A percentile compares a stretch with the other conserved stretches of the same genome.
These are phyloP conservation scores for Noctua pronuba DNA, from an alignment of 2,888 invertebrate genomes.

Conservation along the genomic window DNA sequence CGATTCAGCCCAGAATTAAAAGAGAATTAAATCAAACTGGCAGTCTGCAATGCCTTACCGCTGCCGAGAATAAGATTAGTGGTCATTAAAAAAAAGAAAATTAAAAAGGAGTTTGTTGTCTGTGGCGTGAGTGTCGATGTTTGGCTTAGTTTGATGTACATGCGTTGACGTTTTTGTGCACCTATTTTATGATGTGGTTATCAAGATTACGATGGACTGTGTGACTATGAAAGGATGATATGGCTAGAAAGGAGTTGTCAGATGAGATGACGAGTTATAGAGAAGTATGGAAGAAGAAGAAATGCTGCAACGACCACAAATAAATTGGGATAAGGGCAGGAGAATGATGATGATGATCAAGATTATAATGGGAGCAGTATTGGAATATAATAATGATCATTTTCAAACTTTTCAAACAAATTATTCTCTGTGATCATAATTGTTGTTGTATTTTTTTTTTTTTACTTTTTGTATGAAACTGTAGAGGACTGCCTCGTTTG, in stretches of 20 bases:
- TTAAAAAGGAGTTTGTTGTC: constrained; percentile 17
- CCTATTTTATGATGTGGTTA: neutral
- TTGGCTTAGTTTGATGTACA: neutral
- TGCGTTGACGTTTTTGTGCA: neutral
- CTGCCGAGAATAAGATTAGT: constrained; percentile 56
- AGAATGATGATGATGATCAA: neutral
- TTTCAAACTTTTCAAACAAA: neutral
- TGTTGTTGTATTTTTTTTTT: neutral
- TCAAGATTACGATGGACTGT: too few relatives aligned
- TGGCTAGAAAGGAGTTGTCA: too few relatives aligned
- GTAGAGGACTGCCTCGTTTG: neutral
- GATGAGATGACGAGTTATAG: too few relatives aligned
- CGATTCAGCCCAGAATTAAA: constrained; percentile 67
- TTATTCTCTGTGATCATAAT: neutral
- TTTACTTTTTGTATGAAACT: neutral
- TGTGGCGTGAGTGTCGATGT: constrained; percentile 12
- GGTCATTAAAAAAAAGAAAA: constrained; percentile 40
- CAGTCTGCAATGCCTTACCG: constrained; percentile 58
- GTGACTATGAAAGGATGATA: too few relatives aligned
- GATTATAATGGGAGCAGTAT: neutral
- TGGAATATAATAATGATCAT: neutral
- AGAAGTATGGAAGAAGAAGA: too few relatives aligned
- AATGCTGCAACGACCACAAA: too few relatives aligned
- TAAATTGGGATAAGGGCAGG: too few relatives aligned
- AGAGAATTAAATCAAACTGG: constrained; percentile 69